phyloP scores from a whole-genome alignment of 1,140 invertebrate species.

The Drosophila repletoides region DNA sequence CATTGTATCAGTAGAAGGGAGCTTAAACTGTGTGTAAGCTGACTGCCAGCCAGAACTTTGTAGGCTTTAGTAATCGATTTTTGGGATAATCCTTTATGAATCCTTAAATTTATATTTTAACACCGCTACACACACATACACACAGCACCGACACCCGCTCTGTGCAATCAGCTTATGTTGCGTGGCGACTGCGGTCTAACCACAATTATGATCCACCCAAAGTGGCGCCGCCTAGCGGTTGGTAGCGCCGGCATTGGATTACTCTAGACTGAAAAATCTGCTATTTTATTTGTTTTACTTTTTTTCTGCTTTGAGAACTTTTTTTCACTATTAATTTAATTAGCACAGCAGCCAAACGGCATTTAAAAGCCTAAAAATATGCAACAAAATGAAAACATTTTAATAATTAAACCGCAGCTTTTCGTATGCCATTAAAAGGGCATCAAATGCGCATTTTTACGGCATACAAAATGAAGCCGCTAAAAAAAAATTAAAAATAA shows the following conservation, averaged over 20 bases:
- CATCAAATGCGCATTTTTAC: conserved; percentile 12
- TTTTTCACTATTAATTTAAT: conserved; percentile 68
- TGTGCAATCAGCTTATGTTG: conserved; percentile 10
- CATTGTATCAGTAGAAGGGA: too few relatives aligned
- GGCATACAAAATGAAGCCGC: neutral
- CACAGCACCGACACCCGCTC: too few relatives aligned
- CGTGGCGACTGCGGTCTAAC: conserved; percentile 52
- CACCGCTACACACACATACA: neutral
- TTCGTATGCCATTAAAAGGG: conserved; percentile 33
- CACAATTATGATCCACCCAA: conserved; percentile 51
- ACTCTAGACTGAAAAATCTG: too few relatives aligned
- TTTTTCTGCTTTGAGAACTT: conserved; percentile 7
- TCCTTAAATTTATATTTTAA: neutral
- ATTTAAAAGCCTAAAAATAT: conserved; percentile 55
- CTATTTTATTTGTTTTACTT: neutral
- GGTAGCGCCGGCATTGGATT: neutral
- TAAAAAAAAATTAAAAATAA: conserved; percentile 16
- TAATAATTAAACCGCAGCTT: conserved; percentile 73
- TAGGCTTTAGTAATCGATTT: neutral
- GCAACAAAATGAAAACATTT: conserved; percentile 68
- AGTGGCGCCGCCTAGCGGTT: conserved; percentile 5
- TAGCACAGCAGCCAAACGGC: conserved; percentile 38
- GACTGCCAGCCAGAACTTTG: too few relatives aligned
- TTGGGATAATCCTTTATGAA: conserved; percentile 12
- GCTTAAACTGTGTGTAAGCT: too few relatives aligned